Conservation (phyloP, 2,113 vertebrate species). For the Ranitomeya imitator region DNA sequence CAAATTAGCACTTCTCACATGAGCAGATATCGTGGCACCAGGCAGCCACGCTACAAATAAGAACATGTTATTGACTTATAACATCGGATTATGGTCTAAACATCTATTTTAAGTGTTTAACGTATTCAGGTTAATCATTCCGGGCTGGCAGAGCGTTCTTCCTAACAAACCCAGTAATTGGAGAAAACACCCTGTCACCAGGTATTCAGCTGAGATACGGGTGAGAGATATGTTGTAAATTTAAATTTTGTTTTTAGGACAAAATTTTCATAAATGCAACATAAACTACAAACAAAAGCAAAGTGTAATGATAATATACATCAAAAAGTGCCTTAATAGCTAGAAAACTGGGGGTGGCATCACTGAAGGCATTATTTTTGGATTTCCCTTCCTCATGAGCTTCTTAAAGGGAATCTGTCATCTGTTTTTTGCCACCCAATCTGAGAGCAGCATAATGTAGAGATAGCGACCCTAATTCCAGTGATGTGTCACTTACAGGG, state of each 20-base stretch:
- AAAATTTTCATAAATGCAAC: not conserved
- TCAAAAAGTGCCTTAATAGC: not conserved
- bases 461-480: too few relatives aligned
- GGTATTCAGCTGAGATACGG: not conserved
- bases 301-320: not conserved
- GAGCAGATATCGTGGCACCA: constrained; percentile 3
- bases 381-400: not conserved
- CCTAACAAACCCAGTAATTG: constrained; percentile 3
- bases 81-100: constrained; percentile 24
- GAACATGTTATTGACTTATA: constrained; percentile 39
- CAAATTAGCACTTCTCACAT: constrained; percentile 32
- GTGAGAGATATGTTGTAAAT: not conserved
- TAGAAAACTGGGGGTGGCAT: not conserved
- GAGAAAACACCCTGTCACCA: not conserved
- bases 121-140: constrained; percentile 18
- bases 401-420: not conserved
- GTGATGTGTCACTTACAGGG: too few relatives aligned
- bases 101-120: constrained; percentile 25
- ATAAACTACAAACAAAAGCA: not conserved
- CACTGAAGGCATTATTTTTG: not conserved
- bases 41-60: constrained; percentile 5
- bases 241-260: not conserved
- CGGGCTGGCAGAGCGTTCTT: not conserved
- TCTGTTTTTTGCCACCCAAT: too few relatives aligned
- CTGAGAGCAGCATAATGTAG: too few relatives aligned